Evolutionary conservation across 1,140 invertebrate species (phyloP), one percentile per base, ranked within the genome.

Genomic region (Stegodyphus mimosarum): DNA sequence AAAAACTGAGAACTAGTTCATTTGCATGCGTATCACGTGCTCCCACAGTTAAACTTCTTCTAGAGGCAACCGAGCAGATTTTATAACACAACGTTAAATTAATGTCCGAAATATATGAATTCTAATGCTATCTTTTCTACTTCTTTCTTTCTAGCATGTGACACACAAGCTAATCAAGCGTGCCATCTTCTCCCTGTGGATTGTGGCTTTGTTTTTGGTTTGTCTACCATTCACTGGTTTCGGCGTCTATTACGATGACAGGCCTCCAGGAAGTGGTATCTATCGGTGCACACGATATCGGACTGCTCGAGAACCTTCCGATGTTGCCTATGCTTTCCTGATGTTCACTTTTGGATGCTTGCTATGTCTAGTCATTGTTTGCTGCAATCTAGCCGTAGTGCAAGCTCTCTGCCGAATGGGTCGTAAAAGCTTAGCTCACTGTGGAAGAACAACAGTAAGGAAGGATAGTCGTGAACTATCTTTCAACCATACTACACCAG

Each of bases 351-450:
- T 95, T 88, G 95, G 95, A 18, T 93, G 93, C 0, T 87, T 93
- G 7, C 92, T 96, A 9, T 95, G 94, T 89, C 86, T 94, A 2
- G 93, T 94, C 66, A 95, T 96, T 87, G 95, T 95, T 5, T 93
- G 93, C 89, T 96, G 95, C 90, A 96, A 96, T 89, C 89, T 95
- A 70, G 93, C 94, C 5, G 95, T 96, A n/a, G 94, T 95, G 55
- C 91, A 93, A 77, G 93, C 94, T 7, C 90, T 96, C n/a, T 94
- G 93, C 87, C 76, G 87, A 48, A 92, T 90, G 87, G 89, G 92
- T 77, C 88, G 91, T 88, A 83, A 90, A 89, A 86, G 90, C 67
- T 87, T 92, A 9, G 91, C 93, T 1, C 87, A 88, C 15, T 91
- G 93, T 3, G 93, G 92, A 69, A 90, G 92, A 7, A 87, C 87